These are phyloP conservation scores for Chaenocephalus aceratus DNA, from an alignment of 2,113 vertebrate genomes.

Conservation along the genomic window DNA sequence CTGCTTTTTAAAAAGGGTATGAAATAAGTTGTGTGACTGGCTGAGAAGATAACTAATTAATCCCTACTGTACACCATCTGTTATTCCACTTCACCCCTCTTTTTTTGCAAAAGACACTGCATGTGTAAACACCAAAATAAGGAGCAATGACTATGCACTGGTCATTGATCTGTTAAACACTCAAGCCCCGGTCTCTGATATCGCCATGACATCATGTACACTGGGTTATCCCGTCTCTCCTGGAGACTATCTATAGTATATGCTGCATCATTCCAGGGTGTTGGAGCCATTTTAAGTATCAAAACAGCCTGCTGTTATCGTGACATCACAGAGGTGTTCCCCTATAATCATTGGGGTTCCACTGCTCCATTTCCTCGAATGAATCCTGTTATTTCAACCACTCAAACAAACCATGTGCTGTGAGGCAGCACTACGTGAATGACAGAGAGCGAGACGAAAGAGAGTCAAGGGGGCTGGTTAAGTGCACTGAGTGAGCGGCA, in stretches of 20 bases:
- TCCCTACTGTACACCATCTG: background rate
- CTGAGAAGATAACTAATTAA: background rate
- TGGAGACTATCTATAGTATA: no score
- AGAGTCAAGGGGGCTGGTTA: conserved; percentile 77
- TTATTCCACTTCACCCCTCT: background rate
- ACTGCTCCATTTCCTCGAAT: conserved; percentile 54
- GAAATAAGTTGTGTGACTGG: background rate
- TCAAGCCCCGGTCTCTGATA: background rate
- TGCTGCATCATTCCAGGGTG: background rate
- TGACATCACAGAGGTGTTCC: conserved; percentile 65
- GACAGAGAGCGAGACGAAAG: conserved; percentile 70
- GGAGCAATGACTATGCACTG: background rate
- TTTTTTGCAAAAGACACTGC: background rate
- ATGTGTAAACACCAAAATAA: background rate
- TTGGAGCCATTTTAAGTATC: background rate
- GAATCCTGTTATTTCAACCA: conserved; percentile 75
- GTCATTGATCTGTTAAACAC: background rate
- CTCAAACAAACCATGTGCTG: conserved; percentile 64
- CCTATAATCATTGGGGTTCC: conserved; percentile 68
- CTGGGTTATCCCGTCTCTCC: background rate
- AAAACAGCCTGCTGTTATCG: conserved; percentile 30
- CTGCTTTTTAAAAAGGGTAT: background rate
- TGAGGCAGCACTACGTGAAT: conserved; percentile 69
- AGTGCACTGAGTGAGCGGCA: conserved; percentile 79
- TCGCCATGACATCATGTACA: background rate